Conservation (phyloP, 2,888 invertebrate species). For the Coenonympha arcania region DNA sequence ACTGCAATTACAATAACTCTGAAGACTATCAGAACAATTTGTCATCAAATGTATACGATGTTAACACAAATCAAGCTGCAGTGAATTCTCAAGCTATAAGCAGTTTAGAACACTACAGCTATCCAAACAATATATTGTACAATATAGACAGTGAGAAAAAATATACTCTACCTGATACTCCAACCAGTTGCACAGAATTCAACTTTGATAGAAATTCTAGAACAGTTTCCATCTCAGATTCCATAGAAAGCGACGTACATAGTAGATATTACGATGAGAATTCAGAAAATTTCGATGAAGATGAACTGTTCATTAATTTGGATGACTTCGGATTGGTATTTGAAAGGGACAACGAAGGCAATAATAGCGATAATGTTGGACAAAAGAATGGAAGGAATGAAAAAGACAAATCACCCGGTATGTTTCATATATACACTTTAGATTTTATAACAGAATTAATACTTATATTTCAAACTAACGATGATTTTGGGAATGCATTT, state of each 20-base stretch:
- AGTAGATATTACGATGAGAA: constrained; percentile 65
- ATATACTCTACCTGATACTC: constrained; percentile 60
- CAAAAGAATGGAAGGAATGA: constrained; percentile 41
- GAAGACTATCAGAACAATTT: constrained; percentile 36
- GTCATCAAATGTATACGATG: constrained; percentile 29
- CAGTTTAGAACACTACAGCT: constrained; percentile 64
- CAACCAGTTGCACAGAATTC: constrained; percentile 63
- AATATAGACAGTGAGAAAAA: constrained; percentile 56
- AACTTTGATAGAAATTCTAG: constrained; percentile 54
- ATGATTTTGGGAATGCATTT: too few relatives aligned
- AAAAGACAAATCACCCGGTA: constrained; percentile 57
- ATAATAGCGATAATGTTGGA: constrained; percentile 32
- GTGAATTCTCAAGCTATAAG: constrained; percentile 37
- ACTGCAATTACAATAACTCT: constrained; percentile 46
- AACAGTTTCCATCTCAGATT: constrained; percentile 60
- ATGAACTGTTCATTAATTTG: constrained; percentile 63
- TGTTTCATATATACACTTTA: background rate
- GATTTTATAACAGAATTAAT: too few relatives aligned
- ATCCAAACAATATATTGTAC: constrained; percentile 63
- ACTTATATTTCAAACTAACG: too few relatives aligned
- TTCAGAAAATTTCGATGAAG: constrained; percentile 63
- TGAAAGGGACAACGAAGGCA: constrained; percentile 46
- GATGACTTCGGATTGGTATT: constrained; percentile 62
- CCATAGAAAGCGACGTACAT: constrained; percentile 63
- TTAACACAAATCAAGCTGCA: constrained; percentile 30